Evolutionary conservation across 2,888 invertebrate species (phyloP).

Genomic region (Mythimna ferrago): DNA sequence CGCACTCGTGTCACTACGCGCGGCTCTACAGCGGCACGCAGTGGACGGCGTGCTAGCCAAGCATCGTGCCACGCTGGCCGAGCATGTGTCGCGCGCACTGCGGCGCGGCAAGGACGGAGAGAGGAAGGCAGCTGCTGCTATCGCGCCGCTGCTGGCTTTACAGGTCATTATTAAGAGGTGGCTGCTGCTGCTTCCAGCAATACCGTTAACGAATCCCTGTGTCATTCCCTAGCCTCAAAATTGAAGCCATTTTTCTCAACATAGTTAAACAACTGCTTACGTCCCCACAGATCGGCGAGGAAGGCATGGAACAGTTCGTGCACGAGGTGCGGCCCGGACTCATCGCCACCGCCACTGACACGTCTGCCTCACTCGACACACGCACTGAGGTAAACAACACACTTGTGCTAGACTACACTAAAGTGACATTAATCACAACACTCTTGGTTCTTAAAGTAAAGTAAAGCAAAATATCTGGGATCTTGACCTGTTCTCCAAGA

Average conservation of each 20-base stretch:
- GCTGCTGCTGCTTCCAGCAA: not conserved
- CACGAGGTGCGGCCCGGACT: constrained; percentile 94
- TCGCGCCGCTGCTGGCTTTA: constrained; percentile 95
- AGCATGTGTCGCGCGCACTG: constrained; percentile 84
- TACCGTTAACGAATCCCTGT: not conserved
- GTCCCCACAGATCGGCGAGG: constrained; percentile 84
- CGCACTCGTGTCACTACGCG: constrained; percentile 93
- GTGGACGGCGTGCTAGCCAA: constrained; percentile 94
- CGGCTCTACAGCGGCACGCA: constrained; percentile 94
- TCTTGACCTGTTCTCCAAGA: not conserved
- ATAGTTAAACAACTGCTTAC: not conserved
- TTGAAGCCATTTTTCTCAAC: not conserved
- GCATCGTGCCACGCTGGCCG: constrained; percentile 68
- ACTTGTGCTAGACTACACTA: not conserved
- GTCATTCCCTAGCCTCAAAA: not conserved
- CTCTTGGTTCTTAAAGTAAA: not conserved
- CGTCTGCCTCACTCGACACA: constrained; percentile 92
- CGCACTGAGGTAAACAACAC: constrained; percentile 92
- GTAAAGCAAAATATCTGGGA: not conserved
- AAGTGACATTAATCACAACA: not conserved
- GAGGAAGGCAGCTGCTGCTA: constrained; percentile 95
- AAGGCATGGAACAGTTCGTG: constrained; percentile 93
- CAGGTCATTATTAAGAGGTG: constrained; percentile 90
- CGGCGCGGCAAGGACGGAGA: constrained; percentile 96
- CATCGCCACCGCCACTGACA: constrained; percentile 93